Evolutionary conservation across 2,797 vertebrate species (phyloP).

Genomic region (Epinephelus awoara): DNA sequence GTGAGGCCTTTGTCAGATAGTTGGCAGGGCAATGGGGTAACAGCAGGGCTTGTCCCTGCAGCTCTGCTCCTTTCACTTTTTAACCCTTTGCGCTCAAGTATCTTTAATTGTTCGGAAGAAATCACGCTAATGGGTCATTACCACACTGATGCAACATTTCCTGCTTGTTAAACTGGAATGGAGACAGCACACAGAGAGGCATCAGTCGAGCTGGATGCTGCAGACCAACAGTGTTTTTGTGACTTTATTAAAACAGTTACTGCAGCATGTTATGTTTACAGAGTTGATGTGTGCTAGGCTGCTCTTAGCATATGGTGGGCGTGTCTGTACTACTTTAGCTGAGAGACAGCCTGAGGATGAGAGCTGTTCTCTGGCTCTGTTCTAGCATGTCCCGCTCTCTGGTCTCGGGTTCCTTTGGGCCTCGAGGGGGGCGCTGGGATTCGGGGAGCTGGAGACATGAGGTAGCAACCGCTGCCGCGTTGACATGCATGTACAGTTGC

Average conservation of each 20-base stretch:
- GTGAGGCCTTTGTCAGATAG: constrained; percentile 76
- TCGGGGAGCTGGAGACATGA: background rate
- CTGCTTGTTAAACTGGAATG: background rate
- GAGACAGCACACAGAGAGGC: background rate
- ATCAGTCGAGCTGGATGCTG: background rate
- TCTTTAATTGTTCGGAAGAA: constrained; percentile 7
- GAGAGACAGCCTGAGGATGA: constrained; percentile 72
- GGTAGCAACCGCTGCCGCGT: constrained; percentile 30
- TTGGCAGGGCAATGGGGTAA: constrained; percentile 66
- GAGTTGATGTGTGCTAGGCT: constrained; percentile 50
- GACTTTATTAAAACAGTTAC: background rate
- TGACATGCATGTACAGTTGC: constrained; percentile 41
- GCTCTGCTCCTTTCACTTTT: constrained; percentile 63
- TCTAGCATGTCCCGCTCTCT: constrained; percentile 66
- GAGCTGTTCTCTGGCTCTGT: constrained; percentile 69
- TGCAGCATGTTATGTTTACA: constrained; percentile 35
- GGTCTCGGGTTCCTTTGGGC: constrained; percentile 66
- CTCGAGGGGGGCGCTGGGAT: constrained; percentile 17
- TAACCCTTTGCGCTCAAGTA: constrained; percentile 43
- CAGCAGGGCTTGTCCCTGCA: constrained; percentile 69
- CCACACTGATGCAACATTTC: background rate
- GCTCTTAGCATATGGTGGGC: constrained; percentile 70
- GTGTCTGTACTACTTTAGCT: constrained; percentile 75
- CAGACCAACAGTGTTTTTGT: background rate
- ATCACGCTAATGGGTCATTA: background rate